A percentile compares a stretch with the other conserved stretches of the same genome.
These are phyloP conservation scores for Tolypeutes matacus DNA, from an alignment of 2,797 vertebrate genomes.

Conservation along the genomic window DNA sequence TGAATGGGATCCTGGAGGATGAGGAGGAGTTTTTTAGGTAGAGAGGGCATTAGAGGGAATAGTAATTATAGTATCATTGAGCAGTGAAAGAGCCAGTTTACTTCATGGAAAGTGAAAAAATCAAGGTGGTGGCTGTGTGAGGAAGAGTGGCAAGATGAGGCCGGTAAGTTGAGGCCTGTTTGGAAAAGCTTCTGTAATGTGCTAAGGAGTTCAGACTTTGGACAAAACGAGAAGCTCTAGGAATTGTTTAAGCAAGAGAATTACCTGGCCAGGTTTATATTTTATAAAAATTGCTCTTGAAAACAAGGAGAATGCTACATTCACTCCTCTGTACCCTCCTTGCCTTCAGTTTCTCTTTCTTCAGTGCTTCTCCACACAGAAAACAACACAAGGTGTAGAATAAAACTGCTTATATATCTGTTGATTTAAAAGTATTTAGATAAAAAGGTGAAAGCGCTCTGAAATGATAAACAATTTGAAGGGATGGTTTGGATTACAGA, in stretches of 20 bases:
- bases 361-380: not conserved
- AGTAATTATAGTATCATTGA: not conserved
- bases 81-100: not conserved
- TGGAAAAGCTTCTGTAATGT: not conserved
- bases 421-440: not conserved
- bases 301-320: not conserved
- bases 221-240: not conserved
- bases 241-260: not conserved
- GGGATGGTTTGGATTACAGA: not conserved
- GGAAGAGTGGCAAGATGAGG: not conserved
- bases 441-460: not conserved
- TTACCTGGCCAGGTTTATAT: not conserved
- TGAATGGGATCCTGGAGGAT: not conserved
- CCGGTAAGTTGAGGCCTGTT: not conserved
- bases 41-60: not conserved
- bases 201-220: not conserved
- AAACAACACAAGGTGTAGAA: rapidly evolving
- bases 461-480: not conserved
- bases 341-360: not conserved
- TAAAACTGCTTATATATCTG: not conserved
- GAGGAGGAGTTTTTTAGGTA: not conserved
- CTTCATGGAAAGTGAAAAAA: not conserved
- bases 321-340: rapidly evolving
- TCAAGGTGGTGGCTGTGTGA: not conserved
- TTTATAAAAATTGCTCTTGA: not conserved